phyloP scores from a whole-genome alignment of 1,140 invertebrate genomes.

The Platyscapa corneri region DNA sequence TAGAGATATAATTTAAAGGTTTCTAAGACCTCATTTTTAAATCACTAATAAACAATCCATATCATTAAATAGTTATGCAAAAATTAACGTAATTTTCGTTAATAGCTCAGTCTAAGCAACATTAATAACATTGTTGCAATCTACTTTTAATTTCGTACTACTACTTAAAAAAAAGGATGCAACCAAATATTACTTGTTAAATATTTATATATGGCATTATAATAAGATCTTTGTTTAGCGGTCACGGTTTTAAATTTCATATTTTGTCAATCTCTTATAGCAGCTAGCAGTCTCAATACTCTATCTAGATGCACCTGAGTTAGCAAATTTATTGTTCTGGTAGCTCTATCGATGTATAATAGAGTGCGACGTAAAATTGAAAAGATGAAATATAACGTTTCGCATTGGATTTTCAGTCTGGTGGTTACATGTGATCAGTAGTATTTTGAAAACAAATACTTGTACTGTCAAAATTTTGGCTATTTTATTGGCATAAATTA shows the following conservation, averaged over 20 bases:
- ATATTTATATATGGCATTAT: constrained; percentile 47
- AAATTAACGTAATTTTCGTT: constrained; percentile 49
- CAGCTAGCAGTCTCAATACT: constrained; percentile 44
- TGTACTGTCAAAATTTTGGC: constrained; percentile 43
- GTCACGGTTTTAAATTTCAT: constrained; percentile 43
- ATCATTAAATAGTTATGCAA: constrained; percentile 46
- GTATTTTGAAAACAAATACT: constrained; percentile 35
- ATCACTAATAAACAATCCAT: constrained; percentile 45
- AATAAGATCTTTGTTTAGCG: constrained; percentile 47
- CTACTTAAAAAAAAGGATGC: constrained; percentile 51
- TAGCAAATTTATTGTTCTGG: constrained; percentile 42
- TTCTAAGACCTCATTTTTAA: constrained; percentile 46
- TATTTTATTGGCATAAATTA: constrained; percentile 44
- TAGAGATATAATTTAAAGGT: constrained; percentile 37
- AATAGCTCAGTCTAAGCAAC: constrained; percentile 52
- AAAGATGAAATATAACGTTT: constrained; percentile 39
- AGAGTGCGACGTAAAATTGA: constrained; percentile 40
- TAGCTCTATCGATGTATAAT: constrained; percentile 20
- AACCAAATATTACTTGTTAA: constrained; percentile 42
- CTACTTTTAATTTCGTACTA: constrained; percentile 50
- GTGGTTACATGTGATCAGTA: constrained; percentile 26
- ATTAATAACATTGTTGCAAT: constrained; percentile 48
- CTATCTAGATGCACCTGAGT: constrained; percentile 42
- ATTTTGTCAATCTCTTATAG: constrained; percentile 35
- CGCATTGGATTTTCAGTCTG: constrained; percentile 40